Percentiles rank a stretch among this genome's conserved stretches.
Evolutionary conservation across 2,113 vertebrate genomes (phyloP).

Genomic region (Apodemus sylvaticus): DNA sequence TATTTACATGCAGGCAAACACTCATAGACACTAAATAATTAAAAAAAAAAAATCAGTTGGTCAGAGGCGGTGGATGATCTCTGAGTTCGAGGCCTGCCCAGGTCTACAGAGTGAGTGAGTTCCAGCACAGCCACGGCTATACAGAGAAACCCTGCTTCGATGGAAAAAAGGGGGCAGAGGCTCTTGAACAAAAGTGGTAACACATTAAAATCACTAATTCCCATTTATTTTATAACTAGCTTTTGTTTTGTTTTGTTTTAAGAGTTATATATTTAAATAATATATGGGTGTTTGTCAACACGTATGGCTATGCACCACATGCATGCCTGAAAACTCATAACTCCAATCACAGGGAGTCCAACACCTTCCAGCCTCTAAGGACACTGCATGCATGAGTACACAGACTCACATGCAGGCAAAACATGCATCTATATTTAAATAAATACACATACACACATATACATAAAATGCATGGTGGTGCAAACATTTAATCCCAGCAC

Average conservation of each 20-base stretch:
- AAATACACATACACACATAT: too few species aligned
- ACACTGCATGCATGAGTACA: neutral
- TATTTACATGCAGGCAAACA: neutral
- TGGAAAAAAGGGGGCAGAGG: neutral
- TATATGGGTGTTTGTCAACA: neutral
- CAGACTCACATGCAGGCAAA: neutral
- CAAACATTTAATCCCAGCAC: neutral
- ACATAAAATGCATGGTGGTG: neutral
- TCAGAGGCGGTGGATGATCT: neutral
- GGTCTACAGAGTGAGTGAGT: neutral
- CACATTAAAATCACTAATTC: constrained; percentile 18
- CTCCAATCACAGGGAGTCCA: neutral
- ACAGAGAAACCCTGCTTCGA: neutral
- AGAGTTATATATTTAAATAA: neutral
- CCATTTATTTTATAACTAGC: neutral
- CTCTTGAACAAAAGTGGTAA: neutral
- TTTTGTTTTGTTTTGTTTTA: neutral
- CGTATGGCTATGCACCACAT: neutral
- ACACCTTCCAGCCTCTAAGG: neutral
- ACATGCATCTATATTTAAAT: neutral
- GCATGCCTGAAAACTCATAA: neutral
- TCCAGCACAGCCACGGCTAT: neutral
- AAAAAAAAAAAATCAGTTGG: neutral
- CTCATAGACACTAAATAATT: neutral
- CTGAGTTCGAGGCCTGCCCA: neutral